phyloP scores from a whole-genome alignment of 2,888 invertebrate genomes.

The Lydus trimaculatus region DNA sequence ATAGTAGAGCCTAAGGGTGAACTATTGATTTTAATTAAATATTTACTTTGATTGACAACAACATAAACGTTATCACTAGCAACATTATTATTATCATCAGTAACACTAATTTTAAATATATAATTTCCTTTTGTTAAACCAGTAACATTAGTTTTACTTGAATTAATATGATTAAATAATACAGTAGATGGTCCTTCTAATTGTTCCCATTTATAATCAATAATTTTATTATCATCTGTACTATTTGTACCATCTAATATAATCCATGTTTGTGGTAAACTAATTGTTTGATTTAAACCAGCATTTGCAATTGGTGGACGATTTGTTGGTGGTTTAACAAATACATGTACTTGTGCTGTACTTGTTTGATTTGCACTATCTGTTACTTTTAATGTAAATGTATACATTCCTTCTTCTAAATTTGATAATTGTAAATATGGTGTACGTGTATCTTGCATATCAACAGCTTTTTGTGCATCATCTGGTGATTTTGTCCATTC shows the following conservation, averaged over 20 bases:
- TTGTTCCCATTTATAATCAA: conserved; percentile 85
- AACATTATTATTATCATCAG: conserved; percentile 85
- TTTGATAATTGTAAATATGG: conserved; percentile 87
- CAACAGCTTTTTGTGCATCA: conserved; percentile 89
- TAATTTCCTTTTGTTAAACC: conserved; percentile 85
- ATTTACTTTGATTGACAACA: conserved; percentile 85
- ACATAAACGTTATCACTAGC: conserved; percentile 76
- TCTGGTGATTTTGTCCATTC: conserved; percentile 94
- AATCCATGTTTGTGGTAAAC: conserved; percentile 83
- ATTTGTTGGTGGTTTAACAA: conserved; percentile 89
- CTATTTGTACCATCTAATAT: conserved; percentile 77
- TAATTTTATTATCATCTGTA: conserved; percentile 82
- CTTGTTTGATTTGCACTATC: conserved; percentile 90
- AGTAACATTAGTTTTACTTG: conserved; percentile 75
- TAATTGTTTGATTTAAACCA: conserved; percentile 73
- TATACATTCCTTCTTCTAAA: conserved; percentile 92
- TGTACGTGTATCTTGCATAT: conserved; percentile 94
- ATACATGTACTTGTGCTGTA: conserved; percentile 79
- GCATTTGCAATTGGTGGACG: conserved; percentile 80
- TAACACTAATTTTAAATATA: conserved; percentile 79
- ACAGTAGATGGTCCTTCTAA: conserved; percentile 73
- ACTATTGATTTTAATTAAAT: too few relatives aligned
- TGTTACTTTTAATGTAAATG: conserved; percentile 90
- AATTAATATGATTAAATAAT: conserved; percentile 55
- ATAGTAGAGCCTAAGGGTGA: too few relatives aligned